Percentiles rank a stretch among this genome's conserved stretches.
Conservation (phyloP, 2,888 invertebrate genomes). For the Eupsilia transversa region DNA sequence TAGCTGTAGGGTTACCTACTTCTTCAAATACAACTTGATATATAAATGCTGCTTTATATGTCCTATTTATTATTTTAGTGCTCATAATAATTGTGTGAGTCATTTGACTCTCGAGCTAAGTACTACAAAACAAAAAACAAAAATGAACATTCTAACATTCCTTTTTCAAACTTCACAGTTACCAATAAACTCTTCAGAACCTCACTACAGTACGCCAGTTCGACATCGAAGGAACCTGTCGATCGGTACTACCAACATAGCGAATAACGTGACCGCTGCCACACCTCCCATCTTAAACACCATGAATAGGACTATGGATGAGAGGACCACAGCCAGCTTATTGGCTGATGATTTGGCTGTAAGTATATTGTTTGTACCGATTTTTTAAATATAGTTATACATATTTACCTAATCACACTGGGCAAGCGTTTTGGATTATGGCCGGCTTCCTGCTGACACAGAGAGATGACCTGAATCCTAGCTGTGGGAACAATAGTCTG, state of each 20-base stretch:
- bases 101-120: background rate
- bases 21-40: background rate
- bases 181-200: constrained; percentile 83
- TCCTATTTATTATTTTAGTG: background rate
- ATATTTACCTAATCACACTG: background rate
- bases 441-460: background rate
- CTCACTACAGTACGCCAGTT: constrained; percentile 89
- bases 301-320: constrained; percentile 91
- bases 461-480: no score
- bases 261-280: constrained; percentile 79
- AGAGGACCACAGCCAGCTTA: constrained; percentile 89
- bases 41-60: constrained; percentile 1
- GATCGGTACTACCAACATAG: constrained; percentile 86
- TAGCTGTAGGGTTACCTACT: background rate
- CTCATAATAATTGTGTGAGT: background rate
- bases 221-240: constrained; percentile 87
- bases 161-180: constrained; percentile 65
- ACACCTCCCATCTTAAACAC: constrained; percentile 78
- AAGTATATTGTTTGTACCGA: constrained; percentile 61
- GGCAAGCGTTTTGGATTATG: background rate
- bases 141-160: constrained; percentile 10
- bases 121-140: no score
- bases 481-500: background rate
- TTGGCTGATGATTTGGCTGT: constrained; percentile 91
- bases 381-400: background rate